Base-by-base conservation (phyloP, 1,140 invertebrate species). In the Aphelenchoides besseyi region DNA sequence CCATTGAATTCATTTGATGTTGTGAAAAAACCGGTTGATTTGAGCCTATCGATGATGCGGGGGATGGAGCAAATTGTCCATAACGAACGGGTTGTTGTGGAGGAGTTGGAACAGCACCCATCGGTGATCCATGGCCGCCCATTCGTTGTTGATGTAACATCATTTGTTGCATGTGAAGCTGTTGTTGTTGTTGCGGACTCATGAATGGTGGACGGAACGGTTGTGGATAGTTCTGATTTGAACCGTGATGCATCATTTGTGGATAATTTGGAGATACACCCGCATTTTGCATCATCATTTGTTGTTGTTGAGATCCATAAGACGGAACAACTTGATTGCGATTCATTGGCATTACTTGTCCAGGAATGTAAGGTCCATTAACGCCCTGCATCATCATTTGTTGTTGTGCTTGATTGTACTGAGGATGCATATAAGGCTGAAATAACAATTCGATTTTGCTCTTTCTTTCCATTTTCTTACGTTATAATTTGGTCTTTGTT, bases 1-100 rank as follows among this genome's bases (percentile, higher is more conserved):
- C 41, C 12, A 12, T 23, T 12, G 23, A 12, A 23, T 33, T 23
- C 55, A 8, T 59, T 5, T 28, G 55, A 33, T 59, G 55, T 33
- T 59, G 55, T 28, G 5, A 23, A 8, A 28, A 28, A 8, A 8
- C 5, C 18, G 55, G 18, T 8, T 5, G 55, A 33, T 59, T 59
- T 33, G 55, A 59, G 5, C 55, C 55, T 12, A 59, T 8, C 12
- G 55, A 59, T 33, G 55, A 59, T 8, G 55, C 55, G 18, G 55
- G 55, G 5, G 55, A 59, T 33, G 55, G 55, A 12, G 41, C 41
- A 23, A 48, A 59, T 28, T 59, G 55, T 23, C 12, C 5, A 23
- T 59, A 59, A 28, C 55, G 5, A 33, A 28, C 5, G 5, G 18
- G 5, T 33, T 28, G 55, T 33, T 59, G 55, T 33, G 5, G 55